Evolutionary conservation across 2,113 vertebrate genomes (phyloP), one percentile per base, ranked within the genome.

Genomic region (Craseonycteris thonglongyai): DNA sequence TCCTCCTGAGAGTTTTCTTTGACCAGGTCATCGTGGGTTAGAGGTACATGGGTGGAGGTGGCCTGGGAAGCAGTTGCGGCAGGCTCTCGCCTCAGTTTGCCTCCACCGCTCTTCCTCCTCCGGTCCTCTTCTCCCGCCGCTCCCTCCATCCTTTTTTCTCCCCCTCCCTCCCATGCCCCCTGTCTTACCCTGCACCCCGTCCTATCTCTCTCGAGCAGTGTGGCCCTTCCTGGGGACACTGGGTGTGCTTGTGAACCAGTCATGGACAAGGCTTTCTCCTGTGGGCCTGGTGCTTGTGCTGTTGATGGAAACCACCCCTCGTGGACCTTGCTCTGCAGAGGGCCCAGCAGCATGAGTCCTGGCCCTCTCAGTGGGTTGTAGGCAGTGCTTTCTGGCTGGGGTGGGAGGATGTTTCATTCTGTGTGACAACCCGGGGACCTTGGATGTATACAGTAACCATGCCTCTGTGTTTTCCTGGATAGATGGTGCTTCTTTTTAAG

Each of bases 401-500:
- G 22, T 22, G 24, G 9, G 59, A 54, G 24, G 13, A 16, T 54
- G 22, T 30, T 21, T 5, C 10, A 15, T 42, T 45, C 33, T 40
- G 4, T 4, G 22, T 56, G 24, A 51, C 18, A n/a, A 1, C 65
- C 5, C 12, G 6, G n/a, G 51, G 24, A 4, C 35, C 26, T 76
- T n/a, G 54, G 7, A 7, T 40, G 4, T 19, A 45, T 10, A 28
- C 21, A 6, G 49, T 26, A 28, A 1, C 24, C 0, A 2, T 6
- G 47, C 56, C 54, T 72, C 16, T 58, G 4, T 33, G 38, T 56
- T 85, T 33, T 66, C 49, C n/a, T 68, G 18, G 35, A 15, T 14
- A 51, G n/a, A 1, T 14, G 22, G 13, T 35, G 33, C 18, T 71
- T 33, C 28, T 13, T 30, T 79, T 26, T 40, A 54, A 88, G 33